Evolutionary conservation across 2,888 invertebrate genomes (phyloP).

Genomic region (Cephus pygmeus): DNA sequence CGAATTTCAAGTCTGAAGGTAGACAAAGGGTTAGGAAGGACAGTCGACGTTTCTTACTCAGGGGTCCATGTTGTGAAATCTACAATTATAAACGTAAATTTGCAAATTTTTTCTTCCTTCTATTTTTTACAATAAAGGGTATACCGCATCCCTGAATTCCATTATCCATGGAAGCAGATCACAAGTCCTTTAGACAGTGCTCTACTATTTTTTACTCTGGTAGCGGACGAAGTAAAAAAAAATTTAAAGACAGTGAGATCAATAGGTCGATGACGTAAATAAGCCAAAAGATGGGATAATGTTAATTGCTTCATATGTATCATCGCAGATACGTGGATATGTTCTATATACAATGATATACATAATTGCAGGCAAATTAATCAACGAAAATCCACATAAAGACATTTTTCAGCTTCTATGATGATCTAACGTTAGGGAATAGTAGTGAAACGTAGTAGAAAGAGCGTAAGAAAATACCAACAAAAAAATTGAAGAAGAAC

Average conservation of each 20-base stretch:
- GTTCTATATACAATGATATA: not conserved
- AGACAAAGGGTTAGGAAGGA: not conserved
- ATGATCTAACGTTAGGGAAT: not conserved
- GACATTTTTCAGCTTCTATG: not conserved
- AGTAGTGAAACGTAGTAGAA: slow-evolving; percentile 12
- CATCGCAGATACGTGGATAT: not conserved
- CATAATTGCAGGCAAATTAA: not conserved
- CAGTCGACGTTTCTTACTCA: not conserved
- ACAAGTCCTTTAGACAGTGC: too few relatives aligned
- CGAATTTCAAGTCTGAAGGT: not conserved
- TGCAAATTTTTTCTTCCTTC: not conserved
- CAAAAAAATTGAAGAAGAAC: slow-evolving; percentile 3
- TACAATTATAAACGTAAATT: not conserved
- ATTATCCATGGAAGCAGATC: not conserved
- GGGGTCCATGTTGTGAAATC: not conserved
- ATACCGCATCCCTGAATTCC: not conserved
- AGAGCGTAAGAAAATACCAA: slow-evolving; percentile 5
- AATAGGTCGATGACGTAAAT: too few relatives aligned
- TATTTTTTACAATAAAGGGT: not conserved
- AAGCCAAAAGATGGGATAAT: too few relatives aligned
- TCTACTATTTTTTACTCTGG: too few relatives aligned
- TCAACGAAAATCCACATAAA: not conserved
- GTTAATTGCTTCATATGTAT: too few relatives aligned
- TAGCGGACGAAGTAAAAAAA: too few relatives aligned
- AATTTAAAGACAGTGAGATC: too few relatives aligned